Evolutionary conservation across 1,140 invertebrate genomes (phyloP).

Genomic region (Asbolus verrucosus): DNA sequence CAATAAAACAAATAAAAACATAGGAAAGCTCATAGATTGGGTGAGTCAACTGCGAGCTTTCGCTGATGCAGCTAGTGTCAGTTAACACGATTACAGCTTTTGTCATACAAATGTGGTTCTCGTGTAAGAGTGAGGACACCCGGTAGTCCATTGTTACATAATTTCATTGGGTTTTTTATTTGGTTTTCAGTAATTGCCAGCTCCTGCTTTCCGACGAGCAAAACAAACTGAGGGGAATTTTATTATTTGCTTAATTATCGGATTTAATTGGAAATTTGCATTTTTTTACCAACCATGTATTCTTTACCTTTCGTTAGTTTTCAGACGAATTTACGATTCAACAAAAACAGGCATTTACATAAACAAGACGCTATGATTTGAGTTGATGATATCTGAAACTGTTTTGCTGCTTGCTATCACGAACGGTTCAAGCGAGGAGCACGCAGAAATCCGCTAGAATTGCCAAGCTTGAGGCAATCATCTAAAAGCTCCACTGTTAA

Average conservation of each 20-base stretch:
- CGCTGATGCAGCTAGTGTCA: constrained; percentile 11
- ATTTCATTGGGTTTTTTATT: constrained; percentile 40
- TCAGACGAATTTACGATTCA: background rate
- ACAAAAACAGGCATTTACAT: background rate
- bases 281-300: background rate
- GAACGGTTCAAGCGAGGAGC: background rate
- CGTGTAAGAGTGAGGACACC: constrained; percentile 24
- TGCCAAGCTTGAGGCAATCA: constrained; percentile 7
- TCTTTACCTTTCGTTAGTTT: background rate
- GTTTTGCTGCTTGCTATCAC: background rate
- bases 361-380: background rate
- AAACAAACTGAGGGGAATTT: constrained; percentile 44
- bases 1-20: background rate
- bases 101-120: constrained; percentile 42
- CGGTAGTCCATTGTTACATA: constrained; percentile 35
- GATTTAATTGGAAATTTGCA: background rate
- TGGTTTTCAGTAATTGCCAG: constrained; percentile 22
- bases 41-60: constrained; percentile 9
- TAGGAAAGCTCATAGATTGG: background rate
- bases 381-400: background rate
- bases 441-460: background rate
- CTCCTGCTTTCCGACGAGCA: constrained; percentile 32
- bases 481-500: constrained; percentile 12
- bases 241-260: constrained; percentile 4
- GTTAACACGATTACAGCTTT: constrained; percentile 49